A percentile compares a stretch with the other conserved stretches of the same genome.
Conservation (phyloP, 2,888 invertebrate species). For the Esperia sulphurella region DNA sequence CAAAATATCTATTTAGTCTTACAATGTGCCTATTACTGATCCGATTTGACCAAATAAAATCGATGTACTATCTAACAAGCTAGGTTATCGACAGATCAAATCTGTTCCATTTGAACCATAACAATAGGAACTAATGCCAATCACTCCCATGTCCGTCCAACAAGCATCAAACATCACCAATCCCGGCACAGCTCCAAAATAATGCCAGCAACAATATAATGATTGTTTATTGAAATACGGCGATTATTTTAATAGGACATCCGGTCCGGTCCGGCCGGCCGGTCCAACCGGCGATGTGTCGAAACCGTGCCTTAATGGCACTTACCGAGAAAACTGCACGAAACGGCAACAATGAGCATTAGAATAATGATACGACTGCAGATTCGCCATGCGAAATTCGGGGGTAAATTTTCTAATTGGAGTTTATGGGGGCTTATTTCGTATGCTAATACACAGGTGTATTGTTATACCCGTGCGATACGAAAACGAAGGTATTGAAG, state of each 20-base stretch:
- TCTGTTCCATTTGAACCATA: too few relatives aligned
- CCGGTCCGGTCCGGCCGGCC: constrained; percentile 38
- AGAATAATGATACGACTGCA: constrained; percentile 58
- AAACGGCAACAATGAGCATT: constrained; percentile 32
- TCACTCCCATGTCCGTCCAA: neutral
- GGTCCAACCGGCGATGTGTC: constrained; percentile 28
- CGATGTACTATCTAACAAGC: too few relatives aligned
- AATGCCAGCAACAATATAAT: constrained; percentile 48
- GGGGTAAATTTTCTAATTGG: constrained; percentile 41
- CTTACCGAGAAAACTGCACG: constrained; percentile 8
- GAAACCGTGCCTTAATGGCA: constrained; percentile 34
- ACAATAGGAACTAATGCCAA: too few relatives aligned
- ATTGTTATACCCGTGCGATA: constrained; percentile 10
- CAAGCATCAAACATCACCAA: constrained; percentile 38
- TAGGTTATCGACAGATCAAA: too few relatives aligned
- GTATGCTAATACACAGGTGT: constrained; percentile 55
- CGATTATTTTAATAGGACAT: constrained; percentile 76
- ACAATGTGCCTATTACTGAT: too few relatives aligned
- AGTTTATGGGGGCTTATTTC: constrained; percentile 40
- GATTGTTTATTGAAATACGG: constrained; percentile 67
- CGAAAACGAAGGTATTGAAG: constrained; percentile 4
- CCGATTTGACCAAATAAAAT: too few relatives aligned
- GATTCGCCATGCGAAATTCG: constrained; percentile 21
- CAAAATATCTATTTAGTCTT: too few relatives aligned
- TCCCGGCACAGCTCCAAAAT: constrained; percentile 28